Conservation (phyloP, 2,797 vertebrate genomes). For the Rhinogobio ventralis region DNA sequence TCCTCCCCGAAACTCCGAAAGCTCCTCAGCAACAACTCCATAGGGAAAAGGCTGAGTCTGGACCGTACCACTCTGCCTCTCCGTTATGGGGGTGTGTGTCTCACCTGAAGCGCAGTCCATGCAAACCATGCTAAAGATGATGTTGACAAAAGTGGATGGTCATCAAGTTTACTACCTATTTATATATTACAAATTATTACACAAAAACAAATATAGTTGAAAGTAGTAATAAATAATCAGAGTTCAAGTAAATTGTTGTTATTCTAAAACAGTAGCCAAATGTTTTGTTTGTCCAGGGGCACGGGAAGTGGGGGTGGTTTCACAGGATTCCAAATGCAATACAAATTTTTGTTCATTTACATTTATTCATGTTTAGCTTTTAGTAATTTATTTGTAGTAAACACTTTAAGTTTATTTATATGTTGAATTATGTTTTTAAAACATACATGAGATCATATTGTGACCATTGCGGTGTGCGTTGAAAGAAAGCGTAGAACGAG, state of each 20-base stretch:
- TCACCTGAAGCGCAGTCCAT: constrained; percentile 66
- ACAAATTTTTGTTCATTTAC: no score
- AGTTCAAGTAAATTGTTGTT: not conserved
- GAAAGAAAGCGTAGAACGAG: no score
- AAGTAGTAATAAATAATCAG: not conserved
- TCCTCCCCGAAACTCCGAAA: constrained; percentile 71
- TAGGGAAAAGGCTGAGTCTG: constrained; percentile 72
- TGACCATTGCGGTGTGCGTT: no score
- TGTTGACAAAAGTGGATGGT: not conserved
- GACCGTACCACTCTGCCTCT: constrained; percentile 75
- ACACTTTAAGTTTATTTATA: no score
- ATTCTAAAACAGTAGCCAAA: not conserved
- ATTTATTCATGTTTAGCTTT: no score
- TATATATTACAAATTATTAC: not conserved
- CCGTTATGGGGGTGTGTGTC: constrained; percentile 63
- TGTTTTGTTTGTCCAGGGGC: no score
- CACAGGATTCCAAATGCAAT: no score
- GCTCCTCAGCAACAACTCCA: constrained; percentile 84
- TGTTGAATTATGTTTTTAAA: no score
- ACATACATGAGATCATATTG: no score
- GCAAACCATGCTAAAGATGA: not conserved
- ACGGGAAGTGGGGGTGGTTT: no score
- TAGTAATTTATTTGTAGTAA: no score
- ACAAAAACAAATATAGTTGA: not conserved
- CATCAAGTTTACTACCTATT: not conserved